Evolutionary conservation across 2,888 invertebrate genomes (phyloP).

Genomic region (Spialia ferax): DNA sequence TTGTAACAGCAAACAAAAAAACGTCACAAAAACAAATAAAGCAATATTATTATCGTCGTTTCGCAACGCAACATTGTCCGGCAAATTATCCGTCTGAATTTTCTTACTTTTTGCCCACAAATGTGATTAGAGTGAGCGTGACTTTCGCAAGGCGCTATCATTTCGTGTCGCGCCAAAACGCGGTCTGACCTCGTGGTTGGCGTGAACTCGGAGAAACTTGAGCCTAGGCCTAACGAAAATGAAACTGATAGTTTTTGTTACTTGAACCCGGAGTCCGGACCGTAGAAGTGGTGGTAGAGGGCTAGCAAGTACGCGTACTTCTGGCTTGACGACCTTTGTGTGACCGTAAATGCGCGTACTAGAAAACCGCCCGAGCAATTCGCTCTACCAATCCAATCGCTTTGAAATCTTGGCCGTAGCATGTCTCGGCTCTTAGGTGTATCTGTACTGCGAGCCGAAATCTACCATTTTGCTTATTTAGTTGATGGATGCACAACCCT

Average conservation of each 20-base stretch:
- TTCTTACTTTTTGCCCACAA: slow-evolving; percentile 62
- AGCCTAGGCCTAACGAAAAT: slow-evolving; percentile 46
- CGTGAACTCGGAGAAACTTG: slow-evolving; percentile 43
- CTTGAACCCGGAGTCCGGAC: neutral
- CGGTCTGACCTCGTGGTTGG: slow-evolving; percentile 70
- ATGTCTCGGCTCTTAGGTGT: too few species aligned
- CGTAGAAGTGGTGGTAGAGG: too few species aligned
- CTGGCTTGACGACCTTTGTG: too few species aligned
- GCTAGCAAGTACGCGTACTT: too few species aligned
- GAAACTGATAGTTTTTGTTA: slow-evolving; percentile 40
- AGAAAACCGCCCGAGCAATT: too few species aligned
- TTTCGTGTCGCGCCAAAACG: slow-evolving; percentile 77
- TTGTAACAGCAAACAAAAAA: neutral
- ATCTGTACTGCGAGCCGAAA: too few species aligned
- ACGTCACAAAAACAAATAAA: slow-evolving; percentile 22
- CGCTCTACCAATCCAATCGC: too few species aligned
- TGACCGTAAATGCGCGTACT: too few species aligned
- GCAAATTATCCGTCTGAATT: slow-evolving; percentile 65
- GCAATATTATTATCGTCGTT: slow-evolving; percentile 48
- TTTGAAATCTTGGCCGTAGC: too few species aligned
- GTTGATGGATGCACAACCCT: too few species aligned
- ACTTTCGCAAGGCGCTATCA: slow-evolving; percentile 79
- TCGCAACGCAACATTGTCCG: slow-evolving; percentile 62
- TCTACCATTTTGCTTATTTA: too few species aligned
- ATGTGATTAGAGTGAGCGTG: slow-evolving; percentile 75